A percentile compares a stretch with the other conserved stretches of the same genome.
phyloP scores from a whole-genome alignment of 2,888 invertebrate genomes.

The Meghimatium bilineatum region DNA sequence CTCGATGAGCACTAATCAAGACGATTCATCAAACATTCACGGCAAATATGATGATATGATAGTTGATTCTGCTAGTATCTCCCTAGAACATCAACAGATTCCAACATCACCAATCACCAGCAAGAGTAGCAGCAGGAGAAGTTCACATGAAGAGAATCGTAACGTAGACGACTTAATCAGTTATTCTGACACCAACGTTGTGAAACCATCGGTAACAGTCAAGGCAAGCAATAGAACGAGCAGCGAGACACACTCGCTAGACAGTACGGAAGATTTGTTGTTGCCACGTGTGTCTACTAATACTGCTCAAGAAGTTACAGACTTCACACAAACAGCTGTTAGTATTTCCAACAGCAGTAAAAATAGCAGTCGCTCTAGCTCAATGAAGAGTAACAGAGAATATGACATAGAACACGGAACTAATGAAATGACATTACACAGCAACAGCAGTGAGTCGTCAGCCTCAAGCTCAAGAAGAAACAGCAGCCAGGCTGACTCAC shows the following conservation, averaged over 20 bases:
- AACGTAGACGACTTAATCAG: not conserved
- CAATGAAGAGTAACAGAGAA: not conserved
- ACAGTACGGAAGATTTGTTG: not conserved
- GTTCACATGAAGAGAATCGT: not conserved
- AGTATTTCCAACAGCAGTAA: not conserved
- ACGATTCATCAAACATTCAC: no score
- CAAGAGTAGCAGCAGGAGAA: not conserved
- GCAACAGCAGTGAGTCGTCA: not conserved
- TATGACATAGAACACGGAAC: not conserved
- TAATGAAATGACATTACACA: not conserved
- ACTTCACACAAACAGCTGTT: not conserved
- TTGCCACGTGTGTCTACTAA: not conserved
- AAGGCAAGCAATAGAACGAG: not conserved
- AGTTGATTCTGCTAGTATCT: not conserved
- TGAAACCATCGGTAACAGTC: not conserved
- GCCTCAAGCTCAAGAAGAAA: not conserved
- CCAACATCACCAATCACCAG: not conserved
- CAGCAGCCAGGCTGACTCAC: not conserved
- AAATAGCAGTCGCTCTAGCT: conserved; percentile 1
- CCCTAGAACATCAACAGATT: not conserved
- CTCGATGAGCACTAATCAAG: not conserved
- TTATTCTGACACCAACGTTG: not conserved
- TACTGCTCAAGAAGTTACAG: not conserved
- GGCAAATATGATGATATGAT: no score
- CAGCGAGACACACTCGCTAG: not conserved